Percentiles rank a stretch among this genome's conserved stretches.
These are phyloP conservation scores for Dasyprocta punctata DNA, from an alignment of 2,113 vertebrate genomes.

Conservation along the genomic window DNA sequence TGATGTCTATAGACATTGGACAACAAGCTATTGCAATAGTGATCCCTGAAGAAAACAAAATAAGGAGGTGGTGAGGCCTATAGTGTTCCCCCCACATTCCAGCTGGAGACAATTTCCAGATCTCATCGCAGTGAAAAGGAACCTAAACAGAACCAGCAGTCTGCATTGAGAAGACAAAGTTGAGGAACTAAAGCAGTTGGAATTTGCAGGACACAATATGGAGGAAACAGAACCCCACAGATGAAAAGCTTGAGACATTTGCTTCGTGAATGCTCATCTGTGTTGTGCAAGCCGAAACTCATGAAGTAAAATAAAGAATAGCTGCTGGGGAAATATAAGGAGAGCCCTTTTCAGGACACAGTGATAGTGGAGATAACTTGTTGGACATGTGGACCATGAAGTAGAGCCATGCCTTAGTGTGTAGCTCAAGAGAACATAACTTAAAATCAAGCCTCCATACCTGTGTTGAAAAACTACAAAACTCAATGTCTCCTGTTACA, in stretches of 20 bases:
- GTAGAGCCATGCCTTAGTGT: not conserved
- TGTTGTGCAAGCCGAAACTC: not conserved
- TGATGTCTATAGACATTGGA: not conserved
- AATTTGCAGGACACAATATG: not conserved
- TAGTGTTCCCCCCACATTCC: not conserved
- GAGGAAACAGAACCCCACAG: not conserved
- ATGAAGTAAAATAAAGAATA: not conserved
- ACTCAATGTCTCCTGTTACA: not conserved
- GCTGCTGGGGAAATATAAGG: not conserved
- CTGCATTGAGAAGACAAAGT: not conserved
- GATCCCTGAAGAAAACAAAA: not conserved
- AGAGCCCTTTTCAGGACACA: not conserved
- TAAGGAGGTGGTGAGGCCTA: not conserved
- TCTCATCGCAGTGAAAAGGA: not conserved
- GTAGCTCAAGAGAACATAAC: not conserved
- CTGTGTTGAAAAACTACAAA: not conserved
- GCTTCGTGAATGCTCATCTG: not conserved
- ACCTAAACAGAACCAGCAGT: not conserved
- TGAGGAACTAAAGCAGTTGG: not conserved
- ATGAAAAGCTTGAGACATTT: not conserved
- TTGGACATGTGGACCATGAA: not conserved
- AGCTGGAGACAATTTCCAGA: not conserved
- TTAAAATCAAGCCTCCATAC: not conserved
- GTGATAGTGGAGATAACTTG: not conserved
- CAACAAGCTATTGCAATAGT: not conserved